Conservation (phyloP, 2,113 vertebrate species). For the Bufo gargarizans region DNA sequence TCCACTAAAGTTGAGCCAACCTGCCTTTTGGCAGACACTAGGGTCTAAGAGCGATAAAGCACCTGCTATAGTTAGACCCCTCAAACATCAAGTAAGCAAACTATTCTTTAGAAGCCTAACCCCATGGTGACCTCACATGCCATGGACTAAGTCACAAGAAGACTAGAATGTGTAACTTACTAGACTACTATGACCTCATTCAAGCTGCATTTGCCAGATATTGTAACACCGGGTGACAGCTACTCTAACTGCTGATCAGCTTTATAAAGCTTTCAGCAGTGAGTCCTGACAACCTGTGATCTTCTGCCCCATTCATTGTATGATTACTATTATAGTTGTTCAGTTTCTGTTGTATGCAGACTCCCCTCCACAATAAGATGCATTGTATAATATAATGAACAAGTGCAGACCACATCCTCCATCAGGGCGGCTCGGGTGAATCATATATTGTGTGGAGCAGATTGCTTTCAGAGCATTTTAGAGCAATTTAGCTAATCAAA, state of each 20-base stretch:
- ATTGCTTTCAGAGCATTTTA: conserved; percentile 17
- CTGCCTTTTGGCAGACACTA: too few species aligned
- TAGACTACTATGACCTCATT: background rate
- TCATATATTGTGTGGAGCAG: background rate
- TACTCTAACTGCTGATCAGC: too few species aligned
- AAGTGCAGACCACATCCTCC: background rate
- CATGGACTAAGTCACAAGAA: background rate
- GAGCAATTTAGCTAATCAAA: conserved; percentile 27
- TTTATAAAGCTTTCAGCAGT: background rate
- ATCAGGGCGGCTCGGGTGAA: background rate
- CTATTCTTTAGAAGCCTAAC: too few species aligned
- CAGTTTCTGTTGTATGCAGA: background rate
- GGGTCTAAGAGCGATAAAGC: too few species aligned
- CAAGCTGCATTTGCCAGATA: too few species aligned
- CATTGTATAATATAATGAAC: background rate
- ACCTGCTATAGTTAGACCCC: too few species aligned
- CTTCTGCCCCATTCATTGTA: background rate
- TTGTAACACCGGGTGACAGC: too few species aligned
- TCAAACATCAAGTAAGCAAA: too few species aligned
- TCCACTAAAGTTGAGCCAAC: too few species aligned
- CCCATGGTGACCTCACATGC: too few species aligned
- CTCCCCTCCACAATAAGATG: background rate
- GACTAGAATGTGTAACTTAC: background rate
- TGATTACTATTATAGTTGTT: background rate
- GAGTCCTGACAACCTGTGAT: background rate